Evolutionary conservation across 1,140 invertebrate species (phyloP).

Genomic region (Ladona fulva): DNA sequence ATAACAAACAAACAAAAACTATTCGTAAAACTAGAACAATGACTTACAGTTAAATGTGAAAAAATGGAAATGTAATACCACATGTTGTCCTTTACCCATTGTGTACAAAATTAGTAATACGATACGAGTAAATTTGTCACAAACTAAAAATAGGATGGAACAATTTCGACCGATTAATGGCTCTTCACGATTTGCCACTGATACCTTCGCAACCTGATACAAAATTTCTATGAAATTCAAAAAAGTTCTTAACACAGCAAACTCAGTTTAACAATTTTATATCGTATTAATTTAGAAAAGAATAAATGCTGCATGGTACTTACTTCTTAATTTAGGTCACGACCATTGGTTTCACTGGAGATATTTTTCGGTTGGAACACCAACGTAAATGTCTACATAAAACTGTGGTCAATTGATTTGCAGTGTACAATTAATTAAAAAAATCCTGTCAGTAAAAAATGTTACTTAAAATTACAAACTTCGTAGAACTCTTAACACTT

Average conservation of each 20-base stretch:
- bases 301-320: constrained; percentile 1
- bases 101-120: background rate
- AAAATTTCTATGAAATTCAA: too few species aligned
- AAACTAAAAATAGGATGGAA: constrained; percentile 3
- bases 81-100: background rate
- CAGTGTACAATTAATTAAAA: background rate
- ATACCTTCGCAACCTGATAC: too few species aligned
- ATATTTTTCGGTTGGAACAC: background rate
- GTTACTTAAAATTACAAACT: background rate
- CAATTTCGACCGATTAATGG: constrained; percentile 4
- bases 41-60: too few species aligned
- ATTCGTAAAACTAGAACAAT: too few species aligned
- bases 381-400: background rate
- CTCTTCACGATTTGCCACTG: background rate
- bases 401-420: background rate
- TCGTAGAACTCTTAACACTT: background rate
- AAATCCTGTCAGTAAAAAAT: background rate
- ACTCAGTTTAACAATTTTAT: too few species aligned
- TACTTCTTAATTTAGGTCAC: constrained; percentile 5
- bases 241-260: too few species aligned
- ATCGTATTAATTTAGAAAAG: background rate
- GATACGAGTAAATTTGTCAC: background rate
- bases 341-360: background rate
- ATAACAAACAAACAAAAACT: too few species aligned
- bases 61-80: too few species aligned